Conservation (phyloP, 1,140 invertebrate species). For the Anthonomus grandis region DNA sequence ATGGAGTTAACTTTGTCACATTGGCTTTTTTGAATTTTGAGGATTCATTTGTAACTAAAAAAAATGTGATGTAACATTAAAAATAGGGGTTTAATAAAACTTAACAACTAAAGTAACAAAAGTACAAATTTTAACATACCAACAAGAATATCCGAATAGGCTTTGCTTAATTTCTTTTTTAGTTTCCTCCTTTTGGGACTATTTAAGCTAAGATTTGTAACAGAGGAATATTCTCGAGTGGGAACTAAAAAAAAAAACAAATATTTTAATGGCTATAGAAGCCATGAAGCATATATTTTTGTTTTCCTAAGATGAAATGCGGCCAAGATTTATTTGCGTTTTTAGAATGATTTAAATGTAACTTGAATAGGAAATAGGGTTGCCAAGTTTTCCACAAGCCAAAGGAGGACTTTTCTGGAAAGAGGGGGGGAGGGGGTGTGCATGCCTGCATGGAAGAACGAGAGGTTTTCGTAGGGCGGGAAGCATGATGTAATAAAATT, state of each 20-base stretch:
- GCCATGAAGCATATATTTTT: no score
- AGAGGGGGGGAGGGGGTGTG: no score
- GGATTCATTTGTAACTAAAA: constrained; percentile 58
- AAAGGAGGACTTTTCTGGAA: not conserved
- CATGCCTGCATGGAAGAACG: no score
- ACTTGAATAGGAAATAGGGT: not conserved
- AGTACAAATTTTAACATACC: constrained; percentile 44
- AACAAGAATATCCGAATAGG: constrained; percentile 54
- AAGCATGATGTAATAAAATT: no score
- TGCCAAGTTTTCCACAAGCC: not conserved
- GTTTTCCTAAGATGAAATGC: no score
- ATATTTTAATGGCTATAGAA: no score
- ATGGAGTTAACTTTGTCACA: constrained; percentile 60
- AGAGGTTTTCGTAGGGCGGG: no score
- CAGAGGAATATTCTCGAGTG: constrained; percentile 35
- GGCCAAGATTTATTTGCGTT: not conserved
- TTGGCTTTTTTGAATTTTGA: constrained; percentile 61
- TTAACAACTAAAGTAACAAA: constrained; percentile 1
- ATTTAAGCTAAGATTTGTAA: constrained; percentile 31
- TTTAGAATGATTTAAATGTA: not conserved
- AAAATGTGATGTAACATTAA: constrained; percentile 14
- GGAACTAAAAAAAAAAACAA: constrained; percentile 25
- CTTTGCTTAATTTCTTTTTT: constrained; percentile 37
- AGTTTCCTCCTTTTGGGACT: constrained; percentile 43
- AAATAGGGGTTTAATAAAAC: not conserved